Evolutionary conservation across 1,140 invertebrate genomes (phyloP).

Genomic region (Battus philenor): DNA sequence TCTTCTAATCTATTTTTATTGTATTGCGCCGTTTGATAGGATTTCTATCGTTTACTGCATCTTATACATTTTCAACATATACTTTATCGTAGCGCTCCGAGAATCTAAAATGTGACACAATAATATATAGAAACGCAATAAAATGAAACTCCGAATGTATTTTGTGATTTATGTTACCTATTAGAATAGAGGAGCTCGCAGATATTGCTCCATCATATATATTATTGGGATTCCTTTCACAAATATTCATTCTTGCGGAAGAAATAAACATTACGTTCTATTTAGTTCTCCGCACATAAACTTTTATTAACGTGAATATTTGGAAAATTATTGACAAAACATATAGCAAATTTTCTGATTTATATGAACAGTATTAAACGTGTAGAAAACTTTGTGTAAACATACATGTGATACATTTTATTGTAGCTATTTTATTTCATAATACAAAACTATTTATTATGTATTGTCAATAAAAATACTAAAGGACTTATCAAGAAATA

Average conservation of each 20-base stretch:
- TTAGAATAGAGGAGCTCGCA: constrained; percentile 3
- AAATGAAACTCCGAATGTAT: constrained; percentile 6
- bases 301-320: too few species aligned
- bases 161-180: constrained; percentile 4
- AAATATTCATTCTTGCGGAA: constrained; percentile 9
- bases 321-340: too few species aligned
- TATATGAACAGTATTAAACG: too few species aligned
- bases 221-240: constrained; percentile 4
- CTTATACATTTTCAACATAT: neutral
- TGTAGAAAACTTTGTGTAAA: too few species aligned
- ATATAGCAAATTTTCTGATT: too few species aligned
- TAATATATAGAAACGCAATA: constrained; percentile 10
- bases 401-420: too few species aligned
- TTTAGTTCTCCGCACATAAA: neutral
- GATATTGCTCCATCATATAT: constrained; percentile 2
- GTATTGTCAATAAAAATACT: too few species aligned
- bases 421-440: too few species aligned
- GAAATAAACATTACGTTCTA: neutral
- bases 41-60: constrained; percentile 5
- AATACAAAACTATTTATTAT: too few species aligned
- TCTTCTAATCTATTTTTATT: too few species aligned
- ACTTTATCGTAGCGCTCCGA: neutral
- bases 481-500: too few species aligned
- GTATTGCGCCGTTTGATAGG: too few species aligned
- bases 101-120: constrained; percentile 8